phyloP scores from a whole-genome alignment of 2,888 invertebrate species.

The Timandra comae region DNA sequence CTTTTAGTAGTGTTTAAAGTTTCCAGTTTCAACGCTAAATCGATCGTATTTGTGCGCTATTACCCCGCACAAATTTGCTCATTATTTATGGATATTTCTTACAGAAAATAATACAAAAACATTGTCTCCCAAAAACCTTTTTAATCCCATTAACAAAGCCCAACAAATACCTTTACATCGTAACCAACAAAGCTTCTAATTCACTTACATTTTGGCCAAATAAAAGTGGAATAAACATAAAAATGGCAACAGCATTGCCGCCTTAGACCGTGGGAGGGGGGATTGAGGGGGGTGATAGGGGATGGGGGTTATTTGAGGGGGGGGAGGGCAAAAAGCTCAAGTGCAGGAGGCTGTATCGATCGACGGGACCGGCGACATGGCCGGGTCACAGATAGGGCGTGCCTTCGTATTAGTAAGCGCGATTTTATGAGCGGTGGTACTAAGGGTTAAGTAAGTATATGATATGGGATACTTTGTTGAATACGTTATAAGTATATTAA shows the following conservation, averaged over 20 bases:
- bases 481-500: no score
- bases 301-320: conserved; percentile 21
- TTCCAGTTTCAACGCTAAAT: no score
- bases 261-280: conserved; percentile 33
- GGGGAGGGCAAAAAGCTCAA: conserved; percentile 66
- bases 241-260: conserved; percentile 52
- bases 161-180: conserved; percentile 4
- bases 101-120: no score
- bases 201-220: conserved; percentile 30
- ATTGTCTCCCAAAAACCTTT: not conserved
- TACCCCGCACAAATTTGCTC: no score
- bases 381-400: conserved; percentile 57
- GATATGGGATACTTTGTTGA: conserved; percentile 2
- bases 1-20: no score
- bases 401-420: conserved; percentile 5
- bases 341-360: conserved; percentile 76
- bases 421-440: no score
- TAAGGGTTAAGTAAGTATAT: conserved; percentile 6
- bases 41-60: no score
- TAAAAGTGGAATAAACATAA: conserved; percentile 54
- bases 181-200: conserved; percentile 22
- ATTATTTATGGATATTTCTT: no score
- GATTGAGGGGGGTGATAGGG: conserved; percentile 20
- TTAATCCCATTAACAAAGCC: not conserved
- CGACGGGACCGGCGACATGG: conserved; percentile 57